phyloP scores from a whole-genome alignment of 2,113 vertebrate genomes.

The Misgurnus mizolepis region DNA sequence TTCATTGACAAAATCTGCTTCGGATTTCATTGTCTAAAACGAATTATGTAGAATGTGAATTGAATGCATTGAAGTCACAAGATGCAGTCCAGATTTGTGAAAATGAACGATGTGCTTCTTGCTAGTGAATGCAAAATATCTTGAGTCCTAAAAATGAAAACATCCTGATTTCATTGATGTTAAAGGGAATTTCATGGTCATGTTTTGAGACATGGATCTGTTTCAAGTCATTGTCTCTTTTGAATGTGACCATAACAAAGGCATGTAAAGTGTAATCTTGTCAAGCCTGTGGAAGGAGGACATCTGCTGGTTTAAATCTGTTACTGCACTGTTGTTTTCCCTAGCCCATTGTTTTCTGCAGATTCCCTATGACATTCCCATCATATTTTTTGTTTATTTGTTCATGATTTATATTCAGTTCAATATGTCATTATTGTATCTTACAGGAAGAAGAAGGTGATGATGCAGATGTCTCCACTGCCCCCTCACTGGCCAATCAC shows the following conservation, averaged over 20 bases:
- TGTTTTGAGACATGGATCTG: background rate
- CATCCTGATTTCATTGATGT: background rate
- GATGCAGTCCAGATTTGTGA: background rate
- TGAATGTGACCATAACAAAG: conserved; percentile 15
- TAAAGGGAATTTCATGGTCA: background rate
- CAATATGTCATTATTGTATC: background rate
- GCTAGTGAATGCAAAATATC: too few relatives aligned
- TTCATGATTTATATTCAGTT: background rate
- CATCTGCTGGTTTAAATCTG: conserved; percentile 57
- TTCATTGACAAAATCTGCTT: background rate
- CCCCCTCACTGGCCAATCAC: conserved; percentile 74
- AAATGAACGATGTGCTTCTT: background rate
- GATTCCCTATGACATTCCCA: background rate
- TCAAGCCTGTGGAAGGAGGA: conserved; percentile 48
- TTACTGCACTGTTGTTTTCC: conserved; percentile 2
- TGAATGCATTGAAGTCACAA: background rate
- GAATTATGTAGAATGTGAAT: background rate
- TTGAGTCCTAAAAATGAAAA: too few relatives aligned
- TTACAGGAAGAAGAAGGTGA: conserved; percentile 91
- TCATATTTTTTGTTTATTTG: background rate
- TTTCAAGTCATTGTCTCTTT: background rate
- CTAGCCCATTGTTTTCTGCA: background rate
- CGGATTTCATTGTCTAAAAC: background rate
- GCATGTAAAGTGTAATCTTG: background rate
- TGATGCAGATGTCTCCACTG: conserved; percentile 77